phyloP scores from a whole-genome alignment of 2,888 invertebrate species.

The Zygaena filipendulae region DNA sequence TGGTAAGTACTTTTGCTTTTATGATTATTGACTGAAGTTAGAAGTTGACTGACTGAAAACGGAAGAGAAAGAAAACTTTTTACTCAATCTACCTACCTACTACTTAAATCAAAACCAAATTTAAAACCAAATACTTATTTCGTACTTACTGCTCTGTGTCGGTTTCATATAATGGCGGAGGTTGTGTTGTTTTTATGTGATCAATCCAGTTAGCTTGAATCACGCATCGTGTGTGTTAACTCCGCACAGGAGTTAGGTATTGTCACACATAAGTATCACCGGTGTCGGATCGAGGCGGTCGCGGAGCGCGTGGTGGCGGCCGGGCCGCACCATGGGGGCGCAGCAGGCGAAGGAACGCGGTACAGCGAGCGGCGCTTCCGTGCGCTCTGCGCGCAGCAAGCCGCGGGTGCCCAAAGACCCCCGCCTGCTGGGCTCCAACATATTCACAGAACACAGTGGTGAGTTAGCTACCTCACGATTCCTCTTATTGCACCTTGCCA shows the following conservation, averaged over 20 bases:
- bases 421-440: slow-evolving; percentile 87
- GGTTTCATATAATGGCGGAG: slow-evolving; percentile 54
- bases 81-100: too few species aligned
- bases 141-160: slow-evolving; percentile 21
- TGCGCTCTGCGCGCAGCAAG: slow-evolving; percentile 80
- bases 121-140: too few species aligned
- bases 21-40: too few species aligned
- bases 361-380: slow-evolving; percentile 77
- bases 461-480: slow-evolving; percentile 41
- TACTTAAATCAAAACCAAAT: too few species aligned
- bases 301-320: slow-evolving; percentile 44
- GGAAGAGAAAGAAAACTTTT: too few species aligned
- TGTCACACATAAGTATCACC: too few species aligned
- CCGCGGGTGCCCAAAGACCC: slow-evolving; percentile 83
- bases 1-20: too few species aligned
- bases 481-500: slow-evolving; percentile 3
- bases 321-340: slow-evolving; percentile 78
- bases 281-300: slow-evolving; percentile 21
- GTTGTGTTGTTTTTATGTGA: slow-evolving; percentile 40
- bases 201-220: slow-evolving; percentile 25
- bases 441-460: slow-evolving; percentile 96
- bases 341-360: slow-evolving; percentile 94
- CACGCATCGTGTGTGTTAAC: slow-evolving; percentile 7
- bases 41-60: too few species aligned
- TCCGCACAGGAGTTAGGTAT: too few species aligned